Evolutionary conservation across 92 coral and sea anemone genomes (phyloP).

Genomic region (Bergia sp.): DNA sequence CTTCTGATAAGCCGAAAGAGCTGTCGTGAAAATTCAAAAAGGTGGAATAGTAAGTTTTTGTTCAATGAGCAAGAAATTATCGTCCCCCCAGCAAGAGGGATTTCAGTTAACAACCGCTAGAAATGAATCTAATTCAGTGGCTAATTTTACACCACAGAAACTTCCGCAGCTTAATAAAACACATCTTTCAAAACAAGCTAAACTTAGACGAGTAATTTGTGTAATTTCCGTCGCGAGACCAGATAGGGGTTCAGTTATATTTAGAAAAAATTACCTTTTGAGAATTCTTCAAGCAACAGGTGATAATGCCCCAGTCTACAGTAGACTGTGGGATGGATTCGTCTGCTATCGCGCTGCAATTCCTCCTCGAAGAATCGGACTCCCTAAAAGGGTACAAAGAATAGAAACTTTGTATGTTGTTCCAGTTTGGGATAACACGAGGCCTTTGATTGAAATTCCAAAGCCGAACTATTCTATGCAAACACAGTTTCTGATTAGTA

Average conservation of each 20-base stretch:
- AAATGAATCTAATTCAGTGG: neutral
- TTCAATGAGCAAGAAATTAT: neutral
- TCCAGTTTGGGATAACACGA: conserved; percentile 50
- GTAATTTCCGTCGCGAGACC: conserved; percentile 27
- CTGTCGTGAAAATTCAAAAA: conserved; percentile 57
- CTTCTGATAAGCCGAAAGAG: conserved; percentile 96
- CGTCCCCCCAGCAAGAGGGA: neutral
- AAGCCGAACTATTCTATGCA: neutral
- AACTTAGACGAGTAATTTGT: conserved; percentile 14
- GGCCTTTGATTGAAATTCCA: conserved; percentile 21
- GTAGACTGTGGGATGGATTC: conserved; percentile 81
- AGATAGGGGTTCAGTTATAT: conserved; percentile 38
- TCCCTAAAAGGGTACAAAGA: conserved; percentile 68
- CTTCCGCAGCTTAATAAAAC: conserved; percentile 35
- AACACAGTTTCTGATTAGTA: neutral
- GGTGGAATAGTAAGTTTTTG: conserved; percentile 1
- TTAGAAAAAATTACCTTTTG: conserved; percentile 74
- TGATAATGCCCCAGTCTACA: conserved; percentile 98
- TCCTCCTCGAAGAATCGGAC: conserved; percentile 85
- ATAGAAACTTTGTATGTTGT: neutral
- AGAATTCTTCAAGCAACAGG: conserved; percentile 95
- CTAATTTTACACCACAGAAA: conserved; percentile 36
- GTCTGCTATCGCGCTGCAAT: conserved; percentile 75
- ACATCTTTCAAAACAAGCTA: conserved; percentile 4
- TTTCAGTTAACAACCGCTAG: neutral